Percentiles rank a stretch among this genome's conserved stretches.
phyloP scores from a whole-genome alignment of 2,888 invertebrate genomes.

The Chrysopilus asiliformis region DNA sequence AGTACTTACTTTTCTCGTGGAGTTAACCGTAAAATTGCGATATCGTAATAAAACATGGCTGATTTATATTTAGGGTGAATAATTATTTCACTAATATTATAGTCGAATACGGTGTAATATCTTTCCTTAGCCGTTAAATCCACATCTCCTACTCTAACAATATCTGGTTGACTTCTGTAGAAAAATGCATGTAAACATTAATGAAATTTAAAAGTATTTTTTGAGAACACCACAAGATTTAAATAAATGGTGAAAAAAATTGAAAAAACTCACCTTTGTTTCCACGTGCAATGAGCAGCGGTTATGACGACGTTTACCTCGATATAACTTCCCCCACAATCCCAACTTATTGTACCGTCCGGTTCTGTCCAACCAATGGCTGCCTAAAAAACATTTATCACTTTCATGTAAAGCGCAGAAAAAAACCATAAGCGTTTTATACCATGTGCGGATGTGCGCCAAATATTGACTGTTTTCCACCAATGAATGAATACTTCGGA shows the following conservation, averaged over 20 bases:
- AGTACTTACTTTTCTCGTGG: slow-evolving; percentile 5
- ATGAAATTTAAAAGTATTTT: too few species aligned
- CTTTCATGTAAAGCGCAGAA: background rate
- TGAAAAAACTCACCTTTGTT: slow-evolving; percentile 21
- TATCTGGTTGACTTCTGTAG: background rate
- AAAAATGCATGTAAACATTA: too few species aligned
- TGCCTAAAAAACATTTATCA: slow-evolving; percentile 15
- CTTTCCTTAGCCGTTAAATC: slow-evolving; percentile 25
- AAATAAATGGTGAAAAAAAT: too few species aligned
- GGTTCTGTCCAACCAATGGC: slow-evolving; percentile 6
- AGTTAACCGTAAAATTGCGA: slow-evolving; percentile 43
- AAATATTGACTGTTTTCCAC: background rate
- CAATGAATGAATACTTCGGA: background rate
- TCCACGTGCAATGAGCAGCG: slow-evolving; percentile 41
- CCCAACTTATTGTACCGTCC: slow-evolving; percentile 3
- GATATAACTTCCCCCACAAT: slow-evolving; percentile 21
- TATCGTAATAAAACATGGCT: slow-evolving; percentile 45
- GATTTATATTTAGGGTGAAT: slow-evolving; percentile 35
- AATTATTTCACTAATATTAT: slow-evolving; percentile 28
- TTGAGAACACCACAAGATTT: background rate
- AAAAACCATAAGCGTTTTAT: background rate
- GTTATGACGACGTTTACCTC: slow-evolving; percentile 41
- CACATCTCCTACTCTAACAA: slow-evolving; percentile 1
- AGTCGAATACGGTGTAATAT: slow-evolving; percentile 30
- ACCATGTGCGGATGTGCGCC: slow-evolving; percentile 5